phyloP scores from a whole-genome alignment of 1,140 invertebrate genomes.

The Choristoneura fumiferana region DNA sequence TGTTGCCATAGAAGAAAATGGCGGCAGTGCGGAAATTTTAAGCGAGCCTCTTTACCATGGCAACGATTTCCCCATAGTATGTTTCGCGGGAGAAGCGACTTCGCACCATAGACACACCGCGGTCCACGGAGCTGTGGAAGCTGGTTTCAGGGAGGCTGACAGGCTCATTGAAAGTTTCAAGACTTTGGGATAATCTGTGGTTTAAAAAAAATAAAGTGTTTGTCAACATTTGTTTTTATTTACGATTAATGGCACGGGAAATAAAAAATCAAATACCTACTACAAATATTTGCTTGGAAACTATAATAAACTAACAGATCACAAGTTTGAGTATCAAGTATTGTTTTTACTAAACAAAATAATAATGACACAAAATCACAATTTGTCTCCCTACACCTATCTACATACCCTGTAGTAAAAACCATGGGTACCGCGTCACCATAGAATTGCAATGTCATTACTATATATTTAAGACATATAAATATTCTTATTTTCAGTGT shows the following conservation, averaged over 20 bases:
- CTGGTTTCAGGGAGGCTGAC: constrained; percentile 89
- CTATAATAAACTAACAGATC: too few species aligned
- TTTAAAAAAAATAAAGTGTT: constrained; percentile 23
- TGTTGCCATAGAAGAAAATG: constrained; percentile 78
- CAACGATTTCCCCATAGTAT: constrained; percentile 76
- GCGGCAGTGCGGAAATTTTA: constrained; percentile 73
- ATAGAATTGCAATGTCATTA: too few species aligned
- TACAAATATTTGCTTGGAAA: too few species aligned
- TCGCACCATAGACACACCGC: constrained; percentile 84
- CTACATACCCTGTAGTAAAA: too few species aligned
- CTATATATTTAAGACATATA: too few species aligned
- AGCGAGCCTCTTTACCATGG: constrained; percentile 78
- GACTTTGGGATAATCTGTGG: background rate
- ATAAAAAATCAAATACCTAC: too few species aligned
- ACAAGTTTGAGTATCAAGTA: too few species aligned
- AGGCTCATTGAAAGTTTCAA: constrained; percentile 62
- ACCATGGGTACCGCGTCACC: too few species aligned
- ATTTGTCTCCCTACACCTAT: too few species aligned
- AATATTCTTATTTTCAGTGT: too few species aligned
- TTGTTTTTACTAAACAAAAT: too few species aligned
- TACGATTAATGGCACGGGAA: background rate
- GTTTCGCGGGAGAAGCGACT: constrained; percentile 87
- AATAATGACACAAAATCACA: too few species aligned
- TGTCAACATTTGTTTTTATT: constrained; percentile 13
- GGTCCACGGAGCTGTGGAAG: constrained; percentile 89